Conservation (phyloP, 2,888 invertebrate species). For the Noctua janthina region DNA sequence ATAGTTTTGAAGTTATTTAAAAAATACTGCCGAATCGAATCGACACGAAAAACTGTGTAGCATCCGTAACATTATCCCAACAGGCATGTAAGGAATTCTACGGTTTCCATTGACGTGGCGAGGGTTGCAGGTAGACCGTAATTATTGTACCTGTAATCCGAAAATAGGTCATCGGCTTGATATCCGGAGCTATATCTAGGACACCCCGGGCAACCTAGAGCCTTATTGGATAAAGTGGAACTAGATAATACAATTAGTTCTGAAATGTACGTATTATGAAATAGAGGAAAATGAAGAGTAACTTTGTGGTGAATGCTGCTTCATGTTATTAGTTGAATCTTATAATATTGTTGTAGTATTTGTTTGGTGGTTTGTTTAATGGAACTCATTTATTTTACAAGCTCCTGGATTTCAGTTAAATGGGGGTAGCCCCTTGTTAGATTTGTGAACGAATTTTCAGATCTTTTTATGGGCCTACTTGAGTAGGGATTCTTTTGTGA, state of each 20-base stretch:
- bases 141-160: not conserved
- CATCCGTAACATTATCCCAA: too few species aligned
- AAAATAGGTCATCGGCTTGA: not conserved
- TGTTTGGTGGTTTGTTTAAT: not conserved
- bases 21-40: not conserved
- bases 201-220: not conserved
- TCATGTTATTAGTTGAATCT: not conserved
- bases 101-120: not conserved
- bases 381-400: not conserved
- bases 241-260: not conserved
- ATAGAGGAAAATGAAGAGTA: not conserved
- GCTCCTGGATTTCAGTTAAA: not conserved
- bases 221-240: not conserved
- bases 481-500: not conserved
- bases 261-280: not conserved
- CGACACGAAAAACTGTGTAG: not conserved
- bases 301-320: not conserved
- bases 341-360: not conserved
- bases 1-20: too few species aligned
- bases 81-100: not conserved
- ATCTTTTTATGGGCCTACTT: not conserved
- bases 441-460: not conserved
- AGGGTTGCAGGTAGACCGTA: not conserved
- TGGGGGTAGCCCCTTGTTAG: not conserved
- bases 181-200: not conserved